Conservation (phyloP, 2,113 vertebrate genomes). For the Austrofundulus limnaeus region DNA sequence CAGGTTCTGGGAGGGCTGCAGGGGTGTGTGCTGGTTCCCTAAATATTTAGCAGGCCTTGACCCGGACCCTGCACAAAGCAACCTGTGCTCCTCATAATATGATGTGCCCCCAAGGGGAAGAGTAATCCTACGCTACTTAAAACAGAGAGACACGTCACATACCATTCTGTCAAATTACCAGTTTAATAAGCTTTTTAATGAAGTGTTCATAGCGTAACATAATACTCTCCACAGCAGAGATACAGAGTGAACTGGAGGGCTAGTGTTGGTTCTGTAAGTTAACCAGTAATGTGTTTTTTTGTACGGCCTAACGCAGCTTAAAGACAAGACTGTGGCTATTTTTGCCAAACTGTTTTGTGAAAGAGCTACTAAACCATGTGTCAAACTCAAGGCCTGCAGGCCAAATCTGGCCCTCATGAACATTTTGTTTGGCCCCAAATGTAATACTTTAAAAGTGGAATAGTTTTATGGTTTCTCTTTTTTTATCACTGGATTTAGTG, state of each 20-base stretch:
- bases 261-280: slow-evolving; percentile 6
- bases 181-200: slow-evolving; percentile 72
- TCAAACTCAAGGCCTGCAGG: no score
- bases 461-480: no score
- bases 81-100: slow-evolving; percentile 60
- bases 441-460: no score
- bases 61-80: slow-evolving; percentile 61
- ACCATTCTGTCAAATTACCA: slow-evolving; percentile 62
- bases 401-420: no score
- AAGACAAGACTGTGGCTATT: no score
- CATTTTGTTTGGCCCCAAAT: no score
- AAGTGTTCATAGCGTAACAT: slow-evolving; percentile 63
- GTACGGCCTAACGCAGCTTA: no score
- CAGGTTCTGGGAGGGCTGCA: slow-evolving; percentile 63
- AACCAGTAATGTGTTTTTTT: slow-evolving; percentile 21
- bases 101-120: slow-evolving; percentile 38
- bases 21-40: slow-evolving; percentile 52
- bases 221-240: slow-evolving; percentile 29
- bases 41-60: slow-evolving; percentile 78
- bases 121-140: slow-evolving; percentile 71
- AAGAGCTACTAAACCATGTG: no score
- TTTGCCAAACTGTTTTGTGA: no score
- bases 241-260: slow-evolving; percentile 18
- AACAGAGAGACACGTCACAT: slow-evolving; percentile 73
- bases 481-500: no score